These are phyloP conservation scores for Plestiodon gilberti DNA, from an alignment of 2,113 vertebrate species.

Conservation along the genomic window DNA sequence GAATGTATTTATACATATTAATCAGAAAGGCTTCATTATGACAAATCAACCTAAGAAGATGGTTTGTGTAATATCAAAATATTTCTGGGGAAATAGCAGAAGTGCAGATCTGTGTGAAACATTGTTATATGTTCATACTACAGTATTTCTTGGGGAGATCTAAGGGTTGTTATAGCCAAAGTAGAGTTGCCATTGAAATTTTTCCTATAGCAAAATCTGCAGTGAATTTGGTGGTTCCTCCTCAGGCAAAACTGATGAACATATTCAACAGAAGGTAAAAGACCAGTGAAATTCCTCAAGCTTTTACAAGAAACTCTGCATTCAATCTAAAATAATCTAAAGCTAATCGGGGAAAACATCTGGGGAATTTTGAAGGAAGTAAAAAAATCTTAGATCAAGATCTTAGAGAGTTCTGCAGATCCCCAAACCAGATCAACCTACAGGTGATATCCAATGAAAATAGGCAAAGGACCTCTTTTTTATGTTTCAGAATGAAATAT, in stretches of 20 bases:
- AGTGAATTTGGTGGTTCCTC: neutral
- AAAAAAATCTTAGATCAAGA: neutral
- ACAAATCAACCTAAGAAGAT: conserved; percentile 27
- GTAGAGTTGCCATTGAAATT: neutral
- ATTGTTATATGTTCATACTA: neutral
- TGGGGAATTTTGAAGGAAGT: neutral
- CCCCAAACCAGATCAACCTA: neutral
- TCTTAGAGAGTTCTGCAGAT: neutral
- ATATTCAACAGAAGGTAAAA: neutral
- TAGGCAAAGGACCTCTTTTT: neutral
- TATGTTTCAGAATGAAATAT: neutral
- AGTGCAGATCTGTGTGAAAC: neutral
- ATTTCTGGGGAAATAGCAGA: neutral
- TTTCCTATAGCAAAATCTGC: neutral
- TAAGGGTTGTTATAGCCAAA: neutral
- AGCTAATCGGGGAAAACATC: neutral
- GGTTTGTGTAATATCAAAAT: neutral
- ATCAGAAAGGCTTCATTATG: conserved; percentile 29
- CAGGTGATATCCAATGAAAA: neutral
- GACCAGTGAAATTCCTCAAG: neutral
- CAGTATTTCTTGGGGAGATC: conserved; percentile 12
- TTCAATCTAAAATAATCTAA: neutral
- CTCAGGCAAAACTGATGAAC: neutral
- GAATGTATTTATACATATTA: conserved; percentile 26
- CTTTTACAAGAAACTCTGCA: neutral